These are phyloP conservation scores for Onychostoma macrolepis DNA, from an alignment of 2,113 vertebrate species.

Conservation along the genomic window DNA sequence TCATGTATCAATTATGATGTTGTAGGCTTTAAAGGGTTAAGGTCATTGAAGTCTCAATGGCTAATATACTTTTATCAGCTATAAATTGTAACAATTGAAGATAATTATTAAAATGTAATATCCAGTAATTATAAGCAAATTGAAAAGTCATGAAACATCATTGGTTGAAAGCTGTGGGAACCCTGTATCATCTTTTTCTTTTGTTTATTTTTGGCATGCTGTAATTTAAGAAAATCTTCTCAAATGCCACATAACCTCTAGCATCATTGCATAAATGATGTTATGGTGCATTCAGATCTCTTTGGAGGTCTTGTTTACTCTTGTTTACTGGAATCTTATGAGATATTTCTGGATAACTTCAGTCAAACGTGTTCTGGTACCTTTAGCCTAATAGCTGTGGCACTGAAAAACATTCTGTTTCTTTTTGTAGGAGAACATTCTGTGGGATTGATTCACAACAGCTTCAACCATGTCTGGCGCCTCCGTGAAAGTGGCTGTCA, in stretches of 20 bases:
- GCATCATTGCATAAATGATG: not conserved
- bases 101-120: not conserved
- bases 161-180: not conserved
- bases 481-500: conserved; percentile 97
- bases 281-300: not conserved
- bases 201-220: not conserved
- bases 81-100: not conserved
- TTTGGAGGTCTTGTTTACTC: not conserved
- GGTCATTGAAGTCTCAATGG: not conserved
- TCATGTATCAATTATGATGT: not conserved
- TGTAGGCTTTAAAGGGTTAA: not conserved
- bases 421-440: conserved; percentile 61
- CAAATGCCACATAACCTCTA: not conserved
- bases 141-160: not conserved
- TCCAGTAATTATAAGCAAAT: not conserved
- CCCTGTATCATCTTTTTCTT: not conserved
- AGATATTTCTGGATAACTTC: not conserved
- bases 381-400: not conserved
- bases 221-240: not conserved
- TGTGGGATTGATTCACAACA: conserved; percentile 54
- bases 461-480: conserved; percentile 89
- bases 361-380: not conserved
- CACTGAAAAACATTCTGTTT: conserved; percentile 5
- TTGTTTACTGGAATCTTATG: not conserved
- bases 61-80: too few relatives aligned